Evolutionary conservation across 2,113 vertebrate genomes (phyloP).

Genomic region (Aegithalos caudatus): DNA sequence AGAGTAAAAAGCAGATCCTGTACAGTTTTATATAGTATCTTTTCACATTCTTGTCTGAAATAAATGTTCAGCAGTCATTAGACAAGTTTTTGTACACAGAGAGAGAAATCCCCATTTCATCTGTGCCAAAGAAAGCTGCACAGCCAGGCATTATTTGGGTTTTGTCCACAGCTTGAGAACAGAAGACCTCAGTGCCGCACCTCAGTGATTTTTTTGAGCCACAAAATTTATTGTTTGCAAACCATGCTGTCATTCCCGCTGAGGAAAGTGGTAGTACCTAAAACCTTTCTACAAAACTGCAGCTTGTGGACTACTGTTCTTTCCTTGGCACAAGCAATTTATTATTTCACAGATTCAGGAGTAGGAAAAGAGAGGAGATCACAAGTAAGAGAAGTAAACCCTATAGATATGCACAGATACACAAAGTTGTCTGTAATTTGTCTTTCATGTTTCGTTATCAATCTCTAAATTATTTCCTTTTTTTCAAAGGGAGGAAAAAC

Average conservation of each 20-base stretch:
- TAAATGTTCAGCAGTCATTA: not conserved
- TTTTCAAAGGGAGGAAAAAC: not conserved
- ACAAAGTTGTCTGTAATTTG: not conserved
- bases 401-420: not conserved
- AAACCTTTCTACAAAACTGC: not conserved
- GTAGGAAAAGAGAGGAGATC: not conserved
- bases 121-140: not conserved
- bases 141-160: not conserved
- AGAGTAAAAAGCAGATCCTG: not conserved
- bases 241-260: not conserved
- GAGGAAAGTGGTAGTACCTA: not conserved
- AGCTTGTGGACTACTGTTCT: not conserved
- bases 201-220: not conserved
- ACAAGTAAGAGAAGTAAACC: not conserved
- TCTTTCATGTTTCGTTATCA: not conserved
- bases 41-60: not conserved
- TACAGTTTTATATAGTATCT: not conserved
- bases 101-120: not conserved
- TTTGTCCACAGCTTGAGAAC: not conserved
- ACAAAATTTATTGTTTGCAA: not conserved
- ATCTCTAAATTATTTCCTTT: not conserved
- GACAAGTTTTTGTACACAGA: not conserved
- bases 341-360: not conserved
- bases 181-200: not conserved
- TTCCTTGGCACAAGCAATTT: not conserved